A percentile compares a stretch with the other conserved stretches of the same genome.
phyloP scores from a whole-genome alignment of 2,113 vertebrate genomes.

The Rhinolophus ferrumequinum region DNA sequence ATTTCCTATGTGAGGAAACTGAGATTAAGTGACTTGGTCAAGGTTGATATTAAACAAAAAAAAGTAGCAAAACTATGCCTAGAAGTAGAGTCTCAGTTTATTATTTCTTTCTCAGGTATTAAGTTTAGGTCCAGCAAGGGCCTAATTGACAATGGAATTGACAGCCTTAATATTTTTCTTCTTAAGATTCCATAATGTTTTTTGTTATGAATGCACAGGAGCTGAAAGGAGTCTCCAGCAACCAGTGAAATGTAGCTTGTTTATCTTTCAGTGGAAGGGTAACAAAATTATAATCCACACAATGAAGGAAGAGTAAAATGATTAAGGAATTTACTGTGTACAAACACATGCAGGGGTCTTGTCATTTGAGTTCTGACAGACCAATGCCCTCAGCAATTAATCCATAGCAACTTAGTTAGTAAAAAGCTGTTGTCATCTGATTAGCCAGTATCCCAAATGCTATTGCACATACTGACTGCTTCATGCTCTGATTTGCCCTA shows the following conservation, averaged over 20 bases:
- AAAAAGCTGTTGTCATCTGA: constrained; percentile 66
- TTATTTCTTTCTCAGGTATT: neutral
- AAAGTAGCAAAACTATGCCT: neutral
- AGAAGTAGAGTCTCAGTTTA: neutral
- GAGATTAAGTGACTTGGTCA: neutral
- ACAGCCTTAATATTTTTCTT: neutral
- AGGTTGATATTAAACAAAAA: neutral
- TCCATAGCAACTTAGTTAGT: constrained; percentile 72
- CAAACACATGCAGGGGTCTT: constrained; percentile 63
- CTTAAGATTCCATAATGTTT: neutral
- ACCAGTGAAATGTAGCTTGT: neutral
- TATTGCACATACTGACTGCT: neutral
- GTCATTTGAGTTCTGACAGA: constrained; percentile 63
- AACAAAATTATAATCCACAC: constrained; percentile 36
- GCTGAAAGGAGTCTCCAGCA: constrained; percentile 2
- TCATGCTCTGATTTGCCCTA: constrained; percentile 64
- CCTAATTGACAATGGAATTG: neutral
- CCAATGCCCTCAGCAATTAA: constrained; percentile 57
- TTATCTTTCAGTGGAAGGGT: neutral
- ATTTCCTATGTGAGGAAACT: neutral
- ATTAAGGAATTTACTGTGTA: constrained; percentile 29
- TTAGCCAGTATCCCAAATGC: constrained; percentile 60
- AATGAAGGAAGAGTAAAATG: neutral
- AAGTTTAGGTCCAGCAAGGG: neutral
- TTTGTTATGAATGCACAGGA: neutral